Percentiles rank a stretch among this genome's conserved stretches.
Conservation (phyloP, 2,113 vertebrate genomes). For the Bambusicola thoracicus region DNA sequence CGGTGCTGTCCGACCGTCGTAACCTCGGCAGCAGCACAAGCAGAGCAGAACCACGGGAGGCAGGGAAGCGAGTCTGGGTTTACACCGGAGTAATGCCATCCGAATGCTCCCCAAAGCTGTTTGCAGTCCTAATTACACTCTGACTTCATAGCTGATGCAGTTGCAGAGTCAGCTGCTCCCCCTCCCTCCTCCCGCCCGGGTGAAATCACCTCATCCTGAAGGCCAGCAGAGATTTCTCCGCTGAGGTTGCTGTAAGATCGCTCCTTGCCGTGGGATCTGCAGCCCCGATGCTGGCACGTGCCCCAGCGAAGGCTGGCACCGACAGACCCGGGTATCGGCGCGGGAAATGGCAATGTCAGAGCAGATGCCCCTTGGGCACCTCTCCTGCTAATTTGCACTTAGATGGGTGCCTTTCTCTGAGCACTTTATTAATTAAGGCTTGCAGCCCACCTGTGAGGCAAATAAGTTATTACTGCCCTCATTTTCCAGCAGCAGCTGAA, state of each 20-base stretch:
- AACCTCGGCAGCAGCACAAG: background rate
- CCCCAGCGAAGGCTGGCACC: background rate
- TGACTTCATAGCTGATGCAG: background rate
- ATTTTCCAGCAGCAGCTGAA: conserved; percentile 48
- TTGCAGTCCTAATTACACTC: background rate
- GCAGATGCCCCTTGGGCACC: conserved; percentile 27
- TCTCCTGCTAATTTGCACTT: conserved; percentile 68
- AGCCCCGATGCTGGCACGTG: background rate
- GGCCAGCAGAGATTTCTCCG: background rate
- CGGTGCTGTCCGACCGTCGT: background rate
- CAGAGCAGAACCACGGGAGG: background rate
- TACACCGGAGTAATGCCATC: background rate
- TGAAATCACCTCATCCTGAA: conserved; percentile 14
- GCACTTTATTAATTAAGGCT: conserved; percentile 70
- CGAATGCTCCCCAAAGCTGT: background rate
- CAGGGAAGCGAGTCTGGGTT: background rate
- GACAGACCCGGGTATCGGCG: background rate
- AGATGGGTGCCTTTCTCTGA: conserved; percentile 62
- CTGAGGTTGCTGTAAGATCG: background rate
- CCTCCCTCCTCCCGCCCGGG: background rate
- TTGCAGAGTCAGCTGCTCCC: background rate
- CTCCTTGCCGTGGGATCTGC: background rate
- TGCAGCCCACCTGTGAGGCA: conserved; percentile 62
- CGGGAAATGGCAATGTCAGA: background rate
- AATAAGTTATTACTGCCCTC: conserved; percentile 65